Conservation (phyloP, 2,113 vertebrate genomes). For the Orycteropus afer region DNA sequence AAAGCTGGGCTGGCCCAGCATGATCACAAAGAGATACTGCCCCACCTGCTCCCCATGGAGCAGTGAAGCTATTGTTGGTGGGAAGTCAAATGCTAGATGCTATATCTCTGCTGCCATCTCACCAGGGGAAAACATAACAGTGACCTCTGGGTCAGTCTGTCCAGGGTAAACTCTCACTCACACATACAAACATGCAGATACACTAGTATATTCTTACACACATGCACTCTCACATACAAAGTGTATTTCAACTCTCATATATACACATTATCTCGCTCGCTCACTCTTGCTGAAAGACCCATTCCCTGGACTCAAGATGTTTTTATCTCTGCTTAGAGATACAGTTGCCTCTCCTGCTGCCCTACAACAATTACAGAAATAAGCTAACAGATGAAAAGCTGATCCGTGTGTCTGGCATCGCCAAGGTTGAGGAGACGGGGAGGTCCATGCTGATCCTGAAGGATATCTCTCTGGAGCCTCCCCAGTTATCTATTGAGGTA, state of each 20-base stretch:
- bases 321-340: slow-evolving; percentile 81
- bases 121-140: neutral
- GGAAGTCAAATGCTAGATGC: neutral
- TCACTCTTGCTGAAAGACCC: neutral
- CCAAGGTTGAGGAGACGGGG: slow-evolving; percentile 67
- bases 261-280: neutral
- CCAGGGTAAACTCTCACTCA: neutral
- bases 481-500: slow-evolving; percentile 83
- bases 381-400: slow-evolving; percentile 81
- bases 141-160: neutral
- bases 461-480: slow-evolving; percentile 83
- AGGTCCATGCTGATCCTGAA: slow-evolving; percentile 76
- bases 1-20: neutral
- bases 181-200: neutral
- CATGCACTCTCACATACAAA: too few relatives aligned
- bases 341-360: slow-evolving; percentile 79
- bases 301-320: neutral
- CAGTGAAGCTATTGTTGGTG: neutral
- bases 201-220: neutral
- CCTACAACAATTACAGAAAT: slow-evolving; percentile 82
- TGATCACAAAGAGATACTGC: neutral
- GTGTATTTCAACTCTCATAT: too few relatives aligned
- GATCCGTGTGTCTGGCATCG: slow-evolving; percentile 83
- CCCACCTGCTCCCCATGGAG: neutral
- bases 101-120: neutral